Percentiles rank a stretch among this genome's conserved stretches.
Evolutionary conservation across 64 coral and sea anemone species (phyloP).

Genomic region (Montipora sp.): DNA sequence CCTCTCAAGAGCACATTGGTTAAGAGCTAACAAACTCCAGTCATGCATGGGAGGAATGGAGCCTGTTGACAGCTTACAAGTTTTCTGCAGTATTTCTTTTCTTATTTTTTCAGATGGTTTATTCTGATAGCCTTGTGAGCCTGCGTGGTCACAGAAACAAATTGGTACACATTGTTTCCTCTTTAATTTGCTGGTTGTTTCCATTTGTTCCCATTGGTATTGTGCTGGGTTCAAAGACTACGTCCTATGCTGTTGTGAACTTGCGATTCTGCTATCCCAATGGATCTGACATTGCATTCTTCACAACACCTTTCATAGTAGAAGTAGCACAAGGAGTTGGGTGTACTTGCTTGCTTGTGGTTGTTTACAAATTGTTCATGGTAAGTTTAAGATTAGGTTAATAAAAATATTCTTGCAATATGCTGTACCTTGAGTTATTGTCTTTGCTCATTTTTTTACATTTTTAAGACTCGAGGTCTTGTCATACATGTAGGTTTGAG

Average conservation of each 20-base stretch:
- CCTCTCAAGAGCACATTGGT: no score
- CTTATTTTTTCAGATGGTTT: conserved; percentile 60
- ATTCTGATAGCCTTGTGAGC: conserved; percentile 30
- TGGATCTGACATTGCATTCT: conserved; percentile 27
- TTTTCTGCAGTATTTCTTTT: no score
- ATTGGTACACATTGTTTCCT: conserved; percentile 25
- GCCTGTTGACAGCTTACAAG: no score
- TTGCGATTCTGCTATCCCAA: conserved; percentile 46
- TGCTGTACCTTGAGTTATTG: no score
- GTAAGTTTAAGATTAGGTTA: conserved; percentile 10
- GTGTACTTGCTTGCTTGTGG: conserved; percentile 69
- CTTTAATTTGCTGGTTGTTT: conserved; percentile 63
- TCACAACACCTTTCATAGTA: conserved; percentile 43
- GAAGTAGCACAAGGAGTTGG: conserved; percentile 63
- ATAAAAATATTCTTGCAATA: no score
- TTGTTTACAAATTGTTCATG: conserved; percentile 74
- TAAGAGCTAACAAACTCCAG: no score
- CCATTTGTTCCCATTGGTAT: conserved; percentile 71
- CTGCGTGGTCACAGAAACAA: neutral
- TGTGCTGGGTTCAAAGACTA: conserved; percentile 47
- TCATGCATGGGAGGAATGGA: no score
- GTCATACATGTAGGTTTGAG: no score
- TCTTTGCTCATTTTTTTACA: no score
- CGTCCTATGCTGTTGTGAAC: neutral
- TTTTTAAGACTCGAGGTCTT: no score